Percentiles rank a stretch among this genome's conserved stretches.
Conservation (phyloP, 2,113 vertebrate species). For the Tetrao urogallus region DNA sequence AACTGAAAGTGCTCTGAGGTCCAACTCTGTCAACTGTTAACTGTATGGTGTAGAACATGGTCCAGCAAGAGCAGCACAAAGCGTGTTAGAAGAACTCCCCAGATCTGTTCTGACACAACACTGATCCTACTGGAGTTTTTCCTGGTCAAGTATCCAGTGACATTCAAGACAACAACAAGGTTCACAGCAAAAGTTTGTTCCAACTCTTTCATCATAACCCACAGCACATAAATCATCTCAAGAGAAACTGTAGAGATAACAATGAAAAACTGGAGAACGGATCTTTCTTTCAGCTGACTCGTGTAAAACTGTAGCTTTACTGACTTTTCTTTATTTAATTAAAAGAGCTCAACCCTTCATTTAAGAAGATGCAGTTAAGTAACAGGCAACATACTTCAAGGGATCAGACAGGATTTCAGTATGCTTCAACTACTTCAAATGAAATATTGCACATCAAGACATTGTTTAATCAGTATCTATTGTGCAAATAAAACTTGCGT, state of each 20-base stretch:
- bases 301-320: neutral
- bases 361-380: neutral
- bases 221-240: neutral
- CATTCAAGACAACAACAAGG: neutral
- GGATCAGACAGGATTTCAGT: neutral
- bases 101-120: constrained; percentile 5
- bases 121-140: neutral
- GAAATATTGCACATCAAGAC: neutral
- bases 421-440: neutral
- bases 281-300: neutral
- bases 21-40: neutral
- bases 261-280: neutral
- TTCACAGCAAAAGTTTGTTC: neutral
- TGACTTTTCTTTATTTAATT: neutral
- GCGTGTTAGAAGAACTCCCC: neutral
- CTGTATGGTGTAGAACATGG: too few species aligned
- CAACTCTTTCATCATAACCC: neutral
- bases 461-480: constrained; percentile 18
- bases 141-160: neutral
- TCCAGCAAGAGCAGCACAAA: neutral
- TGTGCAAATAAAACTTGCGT: constrained; percentile 25
- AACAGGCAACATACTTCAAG: neutral
- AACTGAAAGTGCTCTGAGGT: neutral
- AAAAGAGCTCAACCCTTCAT: neutral
- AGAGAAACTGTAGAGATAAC: neutral